Base-by-base conservation (phyloP, 2,888 invertebrate species). In the Melitaea athalia region DNA sequence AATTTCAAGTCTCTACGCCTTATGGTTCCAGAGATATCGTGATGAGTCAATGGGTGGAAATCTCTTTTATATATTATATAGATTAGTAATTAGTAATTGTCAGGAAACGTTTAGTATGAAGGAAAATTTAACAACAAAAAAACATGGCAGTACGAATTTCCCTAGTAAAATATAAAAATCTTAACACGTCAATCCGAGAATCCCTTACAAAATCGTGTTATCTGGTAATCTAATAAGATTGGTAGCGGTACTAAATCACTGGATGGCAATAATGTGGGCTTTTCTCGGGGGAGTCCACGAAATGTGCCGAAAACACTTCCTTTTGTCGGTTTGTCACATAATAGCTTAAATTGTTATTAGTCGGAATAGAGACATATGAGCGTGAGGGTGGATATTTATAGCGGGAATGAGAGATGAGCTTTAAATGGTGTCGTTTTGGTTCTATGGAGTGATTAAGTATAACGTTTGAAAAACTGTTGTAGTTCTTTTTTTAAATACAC, bases 291-390 rank as follows among this genome's bases (percentile, higher is more conserved):
- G 85, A 80, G 72, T 70, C 63, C 67, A 66, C 72, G 72, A 86
- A 55, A 55, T 82, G 83, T 72, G 78, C 83, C 84, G 86, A 85
- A 83, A 88, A 89, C 89, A 88, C 88, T 88, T 91, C 89, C 92
- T 86, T 66, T 66, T 61, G 66, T 66, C 66, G 66, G 66, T 66
- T 66, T 89, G 91, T 91, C 91, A 91, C 89, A 88, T 92, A 91
- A 91, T 92, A 89, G 89, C 87, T 87, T 83, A 89, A 92, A 92
- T 91, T 91, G 92, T 92, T 92, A 92, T 92, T 92, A 92, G 89
- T 85, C 85, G 84, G 87, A 91, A 92, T 92, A 91, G 89, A 92
- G 92, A 92, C 91, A 88, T 89, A 92, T 91, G 89, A 83, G 86
- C 84, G 52, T 33, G 83, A 80, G 85, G 84, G 78, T 74, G 72